A percentile compares a stretch with the other conserved stretches of the same genome.
Evolutionary conservation across 2,888 invertebrate species (phyloP).

Genomic region (Cosmia trapezina): DNA sequence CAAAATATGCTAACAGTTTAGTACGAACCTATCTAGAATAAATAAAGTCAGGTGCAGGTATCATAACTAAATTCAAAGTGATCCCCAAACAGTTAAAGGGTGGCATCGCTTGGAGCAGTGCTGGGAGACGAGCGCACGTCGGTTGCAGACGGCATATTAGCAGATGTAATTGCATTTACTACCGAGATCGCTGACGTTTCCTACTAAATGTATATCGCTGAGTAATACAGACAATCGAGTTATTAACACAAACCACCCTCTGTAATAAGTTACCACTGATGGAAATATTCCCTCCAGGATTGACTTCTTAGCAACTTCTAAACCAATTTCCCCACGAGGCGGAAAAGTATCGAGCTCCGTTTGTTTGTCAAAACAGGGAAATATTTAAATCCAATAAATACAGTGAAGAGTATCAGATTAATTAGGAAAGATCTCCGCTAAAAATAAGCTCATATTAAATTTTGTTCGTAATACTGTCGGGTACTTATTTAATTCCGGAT

Average conservation of each 20-base stretch:
- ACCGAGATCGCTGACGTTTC: constrained; percentile 88
- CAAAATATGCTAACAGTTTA: constrained; percentile 5
- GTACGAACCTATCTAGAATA: constrained; percentile 61
- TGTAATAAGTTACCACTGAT: constrained; percentile 86
- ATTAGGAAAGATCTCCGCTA: constrained; percentile 83
- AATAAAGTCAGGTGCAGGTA: constrained; percentile 79
- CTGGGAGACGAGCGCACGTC: constrained; percentile 70
- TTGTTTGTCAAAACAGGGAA: constrained; percentile 61
- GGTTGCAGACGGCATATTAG: constrained; percentile 89
- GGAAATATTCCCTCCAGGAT: constrained; percentile 85
- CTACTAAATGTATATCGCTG: constrained; percentile 81
- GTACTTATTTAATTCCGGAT: constrained; percentile 91
- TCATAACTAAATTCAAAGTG: constrained; percentile 82
- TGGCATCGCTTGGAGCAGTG: constrained; percentile 78
- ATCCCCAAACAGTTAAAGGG: constrained; percentile 84
- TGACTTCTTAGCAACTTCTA: constrained; percentile 74
- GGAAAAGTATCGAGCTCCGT: constrained; percentile 54
- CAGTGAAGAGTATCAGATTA: constrained; percentile 77
- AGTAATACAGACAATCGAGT: constrained; percentile 89
- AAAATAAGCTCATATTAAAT: constrained; percentile 89
- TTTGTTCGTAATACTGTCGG: constrained; percentile 87
- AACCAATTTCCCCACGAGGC: constrained; percentile 55
- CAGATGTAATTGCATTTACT: constrained; percentile 89
- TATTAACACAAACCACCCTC: constrained; percentile 87
- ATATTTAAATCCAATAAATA: constrained; percentile 67